phyloP scores from a whole-genome alignment of 2,113 vertebrate species.

The Acanthisitta chloris region DNA sequence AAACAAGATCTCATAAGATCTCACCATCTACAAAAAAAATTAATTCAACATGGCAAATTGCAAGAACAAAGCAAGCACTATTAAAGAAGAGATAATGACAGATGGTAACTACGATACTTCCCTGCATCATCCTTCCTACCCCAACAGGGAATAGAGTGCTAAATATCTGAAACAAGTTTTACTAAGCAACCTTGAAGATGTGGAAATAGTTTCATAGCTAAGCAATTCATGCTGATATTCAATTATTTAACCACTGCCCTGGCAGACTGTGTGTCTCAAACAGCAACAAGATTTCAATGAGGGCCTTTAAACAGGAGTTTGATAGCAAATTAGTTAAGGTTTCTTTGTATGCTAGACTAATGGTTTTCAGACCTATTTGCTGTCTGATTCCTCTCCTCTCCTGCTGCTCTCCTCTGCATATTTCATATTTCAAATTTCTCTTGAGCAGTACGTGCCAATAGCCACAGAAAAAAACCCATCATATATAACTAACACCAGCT shows the following conservation, averaged over 20 bases:
- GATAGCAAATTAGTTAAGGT: neutral
- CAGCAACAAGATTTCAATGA: neutral
- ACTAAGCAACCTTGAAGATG: neutral
- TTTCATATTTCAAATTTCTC: neutral
- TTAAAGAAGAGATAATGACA: neutral
- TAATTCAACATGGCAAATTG: neutral
- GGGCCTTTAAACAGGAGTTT: neutral
- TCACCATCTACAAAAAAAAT: neutral
- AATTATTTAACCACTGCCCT: neutral
- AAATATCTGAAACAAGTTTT: neutral
- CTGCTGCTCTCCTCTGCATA: neutral
- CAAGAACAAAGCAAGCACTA: neutral
- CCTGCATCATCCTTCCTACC: fast-evolving
- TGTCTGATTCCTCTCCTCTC: neutral
- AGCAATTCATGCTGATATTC: neutral
- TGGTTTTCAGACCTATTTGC: neutral
- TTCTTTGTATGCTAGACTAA: neutral
- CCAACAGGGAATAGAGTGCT: neutral
- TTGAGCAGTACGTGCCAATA: neutral
- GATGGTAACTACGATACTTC: neutral
- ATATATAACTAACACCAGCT: neutral
- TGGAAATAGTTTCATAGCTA: neutral
- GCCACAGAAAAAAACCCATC: neutral
- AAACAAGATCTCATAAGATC: neutral
- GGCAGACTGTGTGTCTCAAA: neutral